These are phyloP conservation scores for Dicaeum eximium DNA, from an alignment of 2,113 vertebrate species.

Conservation along the genomic window DNA sequence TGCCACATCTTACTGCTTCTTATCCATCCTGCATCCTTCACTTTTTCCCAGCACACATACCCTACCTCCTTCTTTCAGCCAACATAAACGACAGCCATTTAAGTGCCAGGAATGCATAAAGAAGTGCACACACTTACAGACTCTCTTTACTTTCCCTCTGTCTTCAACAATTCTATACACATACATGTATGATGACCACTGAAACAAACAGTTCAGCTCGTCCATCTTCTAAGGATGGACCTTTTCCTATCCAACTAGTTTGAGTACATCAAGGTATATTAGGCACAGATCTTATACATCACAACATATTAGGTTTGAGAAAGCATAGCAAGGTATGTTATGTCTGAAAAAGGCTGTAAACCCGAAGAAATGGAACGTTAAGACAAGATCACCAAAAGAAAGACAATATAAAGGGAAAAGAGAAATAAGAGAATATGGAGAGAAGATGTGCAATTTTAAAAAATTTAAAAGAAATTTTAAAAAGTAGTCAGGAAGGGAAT, in stretches of 20 bases:
- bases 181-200: background rate
- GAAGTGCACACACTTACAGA: background rate
- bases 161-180: background rate
- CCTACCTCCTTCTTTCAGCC: background rate
- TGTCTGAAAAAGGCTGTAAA: background rate
- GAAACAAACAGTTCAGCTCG: background rate
- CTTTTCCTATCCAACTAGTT: background rate
- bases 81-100: background rate
- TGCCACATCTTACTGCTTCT: background rate
- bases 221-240: background rate
- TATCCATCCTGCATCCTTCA: background rate
- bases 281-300: background rate
- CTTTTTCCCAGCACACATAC: background rate
- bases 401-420: background rate
- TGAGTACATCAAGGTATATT: background rate
- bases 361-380: background rate
- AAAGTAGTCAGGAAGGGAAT: background rate
- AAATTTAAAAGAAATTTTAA: background rate
- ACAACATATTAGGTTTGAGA: background rate
- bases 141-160: background rate
- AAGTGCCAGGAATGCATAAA: background rate
- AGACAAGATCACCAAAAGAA: background rate
- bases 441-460: background rate
- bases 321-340: background rate
- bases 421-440: background rate